Conservation (phyloP, 2,797 vertebrate species). For the Cichlasoma orientale region DNA sequence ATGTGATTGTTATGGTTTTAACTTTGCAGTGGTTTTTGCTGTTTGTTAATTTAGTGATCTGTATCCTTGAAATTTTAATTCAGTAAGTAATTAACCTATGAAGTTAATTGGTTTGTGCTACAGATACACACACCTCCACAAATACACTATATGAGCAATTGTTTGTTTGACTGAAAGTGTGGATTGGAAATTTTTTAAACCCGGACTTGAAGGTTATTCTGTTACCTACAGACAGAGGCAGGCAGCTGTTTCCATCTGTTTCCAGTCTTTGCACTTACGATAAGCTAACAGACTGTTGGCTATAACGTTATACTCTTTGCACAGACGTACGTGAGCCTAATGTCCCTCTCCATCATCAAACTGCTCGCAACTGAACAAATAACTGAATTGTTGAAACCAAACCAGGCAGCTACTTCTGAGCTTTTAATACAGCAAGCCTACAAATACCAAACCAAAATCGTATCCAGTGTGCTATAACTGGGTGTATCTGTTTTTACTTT, state of each 20-base stretch:
- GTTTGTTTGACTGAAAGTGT: neutral
- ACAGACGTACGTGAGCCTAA: neutral
- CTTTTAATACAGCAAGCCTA: neutral
- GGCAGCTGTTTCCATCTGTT: neutral
- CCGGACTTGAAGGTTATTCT: neutral
- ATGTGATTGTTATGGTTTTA: neutral
- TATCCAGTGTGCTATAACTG: conserved; percentile 3
- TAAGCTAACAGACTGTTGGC: neutral
- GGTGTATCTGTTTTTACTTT: conserved; percentile 21
- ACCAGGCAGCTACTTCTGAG: neutral
- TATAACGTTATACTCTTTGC: neutral
- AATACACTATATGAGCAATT: neutral
- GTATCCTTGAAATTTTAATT: no score
- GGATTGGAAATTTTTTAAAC: neutral
- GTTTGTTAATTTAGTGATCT: neutral
- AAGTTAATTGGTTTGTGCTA: neutral
- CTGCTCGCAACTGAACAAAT: neutral
- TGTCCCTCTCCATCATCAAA: neutral
- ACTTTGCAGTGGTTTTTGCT: neutral
- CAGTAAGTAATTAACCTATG: no score
- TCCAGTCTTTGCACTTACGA: conserved; percentile 1
- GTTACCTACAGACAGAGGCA: neutral
- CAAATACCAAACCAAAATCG: neutral
- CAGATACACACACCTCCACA: neutral
- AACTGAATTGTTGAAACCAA: neutral